A percentile compares a stretch with the other conserved stretches of the same genome.
Evolutionary conservation across 2,113 vertebrate genomes (phyloP).

Genomic region (Psittacula cyanocephala): DNA sequence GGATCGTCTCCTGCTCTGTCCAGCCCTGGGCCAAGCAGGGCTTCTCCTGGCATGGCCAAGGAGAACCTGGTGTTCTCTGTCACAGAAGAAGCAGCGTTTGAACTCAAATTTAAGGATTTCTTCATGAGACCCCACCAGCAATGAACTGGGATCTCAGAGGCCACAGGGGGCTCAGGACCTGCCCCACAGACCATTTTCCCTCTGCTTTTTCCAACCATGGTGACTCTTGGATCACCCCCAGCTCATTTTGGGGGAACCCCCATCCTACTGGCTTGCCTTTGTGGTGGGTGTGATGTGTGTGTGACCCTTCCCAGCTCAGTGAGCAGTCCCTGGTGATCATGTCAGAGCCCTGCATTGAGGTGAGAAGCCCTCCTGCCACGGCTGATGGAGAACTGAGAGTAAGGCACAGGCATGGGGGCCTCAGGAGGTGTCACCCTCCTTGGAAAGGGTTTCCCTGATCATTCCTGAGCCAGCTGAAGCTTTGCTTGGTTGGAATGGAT

Average conservation of each 20-base stretch:
- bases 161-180: not conserved
- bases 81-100: not conserved
- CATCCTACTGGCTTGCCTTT: not conserved
- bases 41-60: not conserved
- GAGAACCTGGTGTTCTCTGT: not conserved
- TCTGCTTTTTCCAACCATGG: not conserved
- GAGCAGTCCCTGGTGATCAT: fast-evolving
- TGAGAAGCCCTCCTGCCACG: not conserved
- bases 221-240: not conserved
- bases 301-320: not conserved
- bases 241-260: not conserved
- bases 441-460: not conserved
- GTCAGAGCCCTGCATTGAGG: not conserved
- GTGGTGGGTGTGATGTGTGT: not conserved
- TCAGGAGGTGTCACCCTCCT: not conserved
- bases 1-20: not conserved
- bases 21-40: not conserved
- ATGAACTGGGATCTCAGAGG: not conserved
- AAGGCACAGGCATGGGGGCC: not conserved
- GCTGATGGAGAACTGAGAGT: not conserved
- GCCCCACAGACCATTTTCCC: not conserved
- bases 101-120: not conserved
- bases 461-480: not conserved
- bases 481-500: not conserved
- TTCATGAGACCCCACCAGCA: not conserved